Base-by-base conservation (phyloP, 2,113 vertebrate species). In the Bungarus multicinctus region DNA sequence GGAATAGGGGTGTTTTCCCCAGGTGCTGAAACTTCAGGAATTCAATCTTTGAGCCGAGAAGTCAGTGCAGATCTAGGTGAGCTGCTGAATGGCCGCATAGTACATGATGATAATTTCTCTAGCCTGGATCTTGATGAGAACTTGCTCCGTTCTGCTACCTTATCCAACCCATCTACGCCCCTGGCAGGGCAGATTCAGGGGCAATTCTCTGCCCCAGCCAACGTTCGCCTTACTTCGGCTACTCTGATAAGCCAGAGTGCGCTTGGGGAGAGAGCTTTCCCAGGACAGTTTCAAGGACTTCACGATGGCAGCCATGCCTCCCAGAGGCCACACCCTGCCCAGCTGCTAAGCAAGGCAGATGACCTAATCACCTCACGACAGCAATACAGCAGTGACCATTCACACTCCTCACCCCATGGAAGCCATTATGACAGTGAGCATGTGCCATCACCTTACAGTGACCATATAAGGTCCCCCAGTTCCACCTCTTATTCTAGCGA, bases 401-500 rank as follows among this genome's bases (percentile, higher is more conserved):
- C 98, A 95, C 98, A 98, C 93, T 98, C 98, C 92, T 98, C 99
- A 92, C 98, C 99, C 92, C 98, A 98, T 91, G 98, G 98, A 98
- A 98, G 98, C 98, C 99, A 99, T 98, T 99, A 99, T 95, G 98
- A 99, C 97, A 98, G 99, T 45, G 99, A 99, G 98, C 99, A 98
- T 47, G 98, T 99, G 97, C 98, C 99, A 93, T 99, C 99, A 91
- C 99, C 99, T 54, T 99, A 99, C 97, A 99, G 98, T 74, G 99
- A 99, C 97, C 98, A 99, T 96, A 99, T 99, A 95, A 98, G 98
- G 93, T 99, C 99, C 87, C 99, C 99, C 95, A 98, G 99, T 87
- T 96, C 98, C 93, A 93, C 97, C 96, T 98, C 99, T 88, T 98
- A 96, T 96, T 97, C 98, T 92, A 97, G 97, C 94, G 98, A 98